Percentiles rank a stretch among this genome's conserved stretches.
Evolutionary conservation across 2,888 invertebrate genomes (phyloP).

Genomic region (Tetheella fluctuosa): DNA sequence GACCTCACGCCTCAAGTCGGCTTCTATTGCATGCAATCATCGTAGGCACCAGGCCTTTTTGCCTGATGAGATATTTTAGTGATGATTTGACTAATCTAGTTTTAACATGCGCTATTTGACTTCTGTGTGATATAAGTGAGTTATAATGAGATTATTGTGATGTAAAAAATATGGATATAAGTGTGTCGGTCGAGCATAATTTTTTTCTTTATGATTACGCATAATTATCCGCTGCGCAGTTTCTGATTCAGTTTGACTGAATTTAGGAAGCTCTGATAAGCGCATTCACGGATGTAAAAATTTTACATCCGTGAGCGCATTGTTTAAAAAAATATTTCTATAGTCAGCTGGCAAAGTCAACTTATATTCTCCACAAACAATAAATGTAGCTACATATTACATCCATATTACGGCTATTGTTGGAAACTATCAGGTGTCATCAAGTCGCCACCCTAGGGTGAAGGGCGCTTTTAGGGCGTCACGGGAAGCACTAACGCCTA

Average conservation of each 20-base stretch:
- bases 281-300: too few species aligned
- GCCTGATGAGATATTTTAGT: background rate
- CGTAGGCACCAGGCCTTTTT: background rate
- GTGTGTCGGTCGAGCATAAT: too few species aligned
- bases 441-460: background rate
- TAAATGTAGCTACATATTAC: too few species aligned
- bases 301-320: too few species aligned
- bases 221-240: too few species aligned
- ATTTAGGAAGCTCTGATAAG: too few species aligned
- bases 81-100: background rate
- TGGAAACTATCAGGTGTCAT: background rate
- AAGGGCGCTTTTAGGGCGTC: background rate
- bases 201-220: too few species aligned
- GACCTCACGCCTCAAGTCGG: conserved; percentile 30
- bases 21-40: conserved; percentile 37
- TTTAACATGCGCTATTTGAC: conserved; percentile 2
- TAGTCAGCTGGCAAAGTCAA: too few species aligned
- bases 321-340: too few species aligned
- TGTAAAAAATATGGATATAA: background rate
- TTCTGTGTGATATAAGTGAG: background rate
- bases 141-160: background rate
- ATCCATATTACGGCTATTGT: background rate
- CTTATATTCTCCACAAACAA: too few species aligned
- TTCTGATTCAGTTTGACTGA: too few species aligned
- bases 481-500: background rate